Conservation (phyloP, 2,888 invertebrate species). For the Andrena hattorfiana region DNA sequence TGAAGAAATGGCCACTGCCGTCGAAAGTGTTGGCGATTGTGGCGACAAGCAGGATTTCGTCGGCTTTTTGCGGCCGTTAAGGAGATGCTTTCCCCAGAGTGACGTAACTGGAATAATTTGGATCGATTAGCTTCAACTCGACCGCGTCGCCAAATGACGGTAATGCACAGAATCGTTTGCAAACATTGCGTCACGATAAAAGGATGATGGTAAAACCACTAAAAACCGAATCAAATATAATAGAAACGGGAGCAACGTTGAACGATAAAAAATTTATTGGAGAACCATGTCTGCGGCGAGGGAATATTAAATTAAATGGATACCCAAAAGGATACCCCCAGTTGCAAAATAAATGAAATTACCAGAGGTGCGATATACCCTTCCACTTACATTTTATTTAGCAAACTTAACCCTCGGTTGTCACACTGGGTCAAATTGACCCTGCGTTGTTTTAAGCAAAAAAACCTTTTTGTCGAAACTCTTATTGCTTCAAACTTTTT, state of each 20-base stretch:
- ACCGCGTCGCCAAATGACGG: conserved; percentile 40
- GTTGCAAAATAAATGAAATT: not conserved
- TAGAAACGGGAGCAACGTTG: not conserved
- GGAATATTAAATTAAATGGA: not conserved
- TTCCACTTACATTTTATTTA: too few species aligned
- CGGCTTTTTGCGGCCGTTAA: conserved; percentile 61
- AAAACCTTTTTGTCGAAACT: too few species aligned
- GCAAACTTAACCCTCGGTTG: too few species aligned
- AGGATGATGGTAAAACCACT: not conserved
- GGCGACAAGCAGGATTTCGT: conserved; percentile 28
- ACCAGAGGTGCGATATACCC: too few species aligned
- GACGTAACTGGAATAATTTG: conserved; percentile 31
- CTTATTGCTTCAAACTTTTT: too few species aligned
- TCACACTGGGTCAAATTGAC: too few species aligned
- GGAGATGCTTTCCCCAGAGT: conserved; percentile 46
- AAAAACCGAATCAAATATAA: not conserved
- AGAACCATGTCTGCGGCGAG: not conserved
- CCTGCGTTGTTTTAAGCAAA: too few species aligned
- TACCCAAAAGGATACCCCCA: not conserved
- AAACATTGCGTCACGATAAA: conserved; percentile 37
- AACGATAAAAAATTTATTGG: not conserved
- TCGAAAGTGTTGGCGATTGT: not conserved
- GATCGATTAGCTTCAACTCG: conserved; percentile 49
- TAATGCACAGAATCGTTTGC: conserved; percentile 27
- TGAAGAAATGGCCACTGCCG: not conserved